phyloP scores from a whole-genome alignment of 2,113 vertebrate species.

The Circaetus gallicus region DNA sequence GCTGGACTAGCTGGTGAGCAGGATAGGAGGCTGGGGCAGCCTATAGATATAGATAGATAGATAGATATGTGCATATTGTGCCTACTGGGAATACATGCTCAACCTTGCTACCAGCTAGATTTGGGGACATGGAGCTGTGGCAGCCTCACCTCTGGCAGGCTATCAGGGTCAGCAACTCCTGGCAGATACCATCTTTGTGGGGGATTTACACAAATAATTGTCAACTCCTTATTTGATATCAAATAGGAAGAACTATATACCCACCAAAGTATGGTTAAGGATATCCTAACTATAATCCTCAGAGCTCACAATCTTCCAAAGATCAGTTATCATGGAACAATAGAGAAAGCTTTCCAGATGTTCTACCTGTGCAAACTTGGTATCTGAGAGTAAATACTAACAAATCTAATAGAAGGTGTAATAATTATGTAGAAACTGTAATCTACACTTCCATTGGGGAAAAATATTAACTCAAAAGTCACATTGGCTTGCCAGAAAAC shows the following conservation, averaged over 20 bases:
- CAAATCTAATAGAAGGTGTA: background rate
- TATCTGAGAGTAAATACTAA: background rate
- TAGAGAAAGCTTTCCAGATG: background rate
- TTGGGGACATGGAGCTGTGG: background rate
- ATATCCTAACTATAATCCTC: background rate
- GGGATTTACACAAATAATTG: background rate
- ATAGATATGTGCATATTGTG: too few relatives aligned
- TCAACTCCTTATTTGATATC: background rate
- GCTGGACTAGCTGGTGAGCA: background rate
- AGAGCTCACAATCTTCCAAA: background rate
- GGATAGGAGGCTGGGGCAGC: fast-evolving
- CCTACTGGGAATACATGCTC: background rate
- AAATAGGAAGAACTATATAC: background rate
- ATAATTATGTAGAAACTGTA: background rate
- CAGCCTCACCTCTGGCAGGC: background rate
- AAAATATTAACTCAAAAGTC: background rate
- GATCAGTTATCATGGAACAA: background rate
- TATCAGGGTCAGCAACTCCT: fast-evolving
- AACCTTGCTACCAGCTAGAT: background rate
- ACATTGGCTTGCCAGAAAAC: background rate
- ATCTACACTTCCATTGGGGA: background rate
- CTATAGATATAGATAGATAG: too few relatives aligned
- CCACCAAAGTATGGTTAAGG: background rate
- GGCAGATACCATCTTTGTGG: background rate
- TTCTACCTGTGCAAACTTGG: background rate